Evolutionary conservation across 2,888 invertebrate species (phyloP).

Genomic region (Brachypalpus laphriformis): DNA sequence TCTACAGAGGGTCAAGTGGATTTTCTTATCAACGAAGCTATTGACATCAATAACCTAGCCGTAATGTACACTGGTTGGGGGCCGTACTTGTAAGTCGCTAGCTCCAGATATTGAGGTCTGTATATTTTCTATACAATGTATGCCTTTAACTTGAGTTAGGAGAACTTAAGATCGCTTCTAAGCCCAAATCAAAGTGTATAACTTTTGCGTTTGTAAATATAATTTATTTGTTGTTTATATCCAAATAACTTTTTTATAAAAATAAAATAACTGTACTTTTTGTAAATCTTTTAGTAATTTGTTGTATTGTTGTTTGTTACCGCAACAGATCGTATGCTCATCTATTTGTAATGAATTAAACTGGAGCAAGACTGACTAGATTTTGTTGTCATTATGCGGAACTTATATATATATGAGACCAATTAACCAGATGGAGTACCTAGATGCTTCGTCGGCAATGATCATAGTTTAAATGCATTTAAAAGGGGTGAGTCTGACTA

Average conservation of each 20-base stretch:
- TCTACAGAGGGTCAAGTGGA: constrained; percentile 98
- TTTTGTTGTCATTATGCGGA: too few relatives aligned
- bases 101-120: background rate
- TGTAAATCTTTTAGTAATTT: too few relatives aligned
- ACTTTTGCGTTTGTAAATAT: constrained; percentile 7
- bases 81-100: constrained; percentile 91
- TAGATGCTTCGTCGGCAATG: too few relatives aligned
- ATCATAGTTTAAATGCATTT: too few relatives aligned
- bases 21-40: constrained; percentile 95
- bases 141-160: background rate
- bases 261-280: too few relatives aligned
- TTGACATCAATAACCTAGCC: constrained; percentile 92
- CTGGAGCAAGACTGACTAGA: too few relatives aligned
- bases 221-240: constrained; percentile 22
- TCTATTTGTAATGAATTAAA: too few relatives aligned
- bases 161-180: background rate
- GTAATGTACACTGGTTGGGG: constrained; percentile 99
- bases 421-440: too few relatives aligned
- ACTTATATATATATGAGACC: too few relatives aligned
- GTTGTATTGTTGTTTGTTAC: too few relatives aligned
- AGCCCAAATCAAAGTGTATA: background rate
- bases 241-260: background rate
- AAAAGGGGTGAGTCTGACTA: too few relatives aligned
- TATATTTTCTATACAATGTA: background rate
- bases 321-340: too few relatives aligned